Percentiles rank a stretch among this genome's conserved stretches.
These are phyloP conservation scores for Myotis brandtii DNA, from an alignment of 2,113 vertebrate genomes.

Conservation along the genomic window DNA sequence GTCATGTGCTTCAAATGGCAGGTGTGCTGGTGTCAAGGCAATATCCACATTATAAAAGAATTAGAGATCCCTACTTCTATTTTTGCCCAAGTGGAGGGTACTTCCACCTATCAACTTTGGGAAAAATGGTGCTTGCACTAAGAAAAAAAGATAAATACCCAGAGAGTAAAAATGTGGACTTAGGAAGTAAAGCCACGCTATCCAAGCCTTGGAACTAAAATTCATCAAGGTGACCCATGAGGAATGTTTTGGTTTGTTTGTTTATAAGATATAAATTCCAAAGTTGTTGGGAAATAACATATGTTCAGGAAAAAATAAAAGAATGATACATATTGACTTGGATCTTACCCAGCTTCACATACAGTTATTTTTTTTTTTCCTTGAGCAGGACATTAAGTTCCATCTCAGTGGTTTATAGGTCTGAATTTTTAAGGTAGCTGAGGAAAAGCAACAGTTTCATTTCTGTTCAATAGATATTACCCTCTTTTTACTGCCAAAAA, in stretches of 20 bases:
- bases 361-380: neutral
- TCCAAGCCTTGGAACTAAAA: neutral
- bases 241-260: neutral
- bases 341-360: neutral
- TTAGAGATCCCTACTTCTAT: neutral
- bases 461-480: slow-evolving; percentile 36
- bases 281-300: neutral
- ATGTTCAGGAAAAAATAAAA: neutral
- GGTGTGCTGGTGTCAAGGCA: neutral
- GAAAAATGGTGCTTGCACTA: neutral
- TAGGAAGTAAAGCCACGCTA: neutral
- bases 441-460: slow-evolving; percentile 51
- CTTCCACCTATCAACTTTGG: neutral
- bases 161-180: neutral
- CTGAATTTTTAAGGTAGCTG: slow-evolving; percentile 42
- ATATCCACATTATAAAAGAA: neutral
- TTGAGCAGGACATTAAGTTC: neutral
- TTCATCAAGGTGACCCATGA: neutral
- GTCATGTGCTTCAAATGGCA: neutral
- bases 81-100: neutral
- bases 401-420: neutral
- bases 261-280: slow-evolving; percentile 5
- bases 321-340: neutral
- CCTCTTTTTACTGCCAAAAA: slow-evolving; percentile 45
- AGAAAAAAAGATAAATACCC: neutral